phyloP scores from a whole-genome alignment of 2,113 vertebrate species.

The Astur gentilis region DNA sequence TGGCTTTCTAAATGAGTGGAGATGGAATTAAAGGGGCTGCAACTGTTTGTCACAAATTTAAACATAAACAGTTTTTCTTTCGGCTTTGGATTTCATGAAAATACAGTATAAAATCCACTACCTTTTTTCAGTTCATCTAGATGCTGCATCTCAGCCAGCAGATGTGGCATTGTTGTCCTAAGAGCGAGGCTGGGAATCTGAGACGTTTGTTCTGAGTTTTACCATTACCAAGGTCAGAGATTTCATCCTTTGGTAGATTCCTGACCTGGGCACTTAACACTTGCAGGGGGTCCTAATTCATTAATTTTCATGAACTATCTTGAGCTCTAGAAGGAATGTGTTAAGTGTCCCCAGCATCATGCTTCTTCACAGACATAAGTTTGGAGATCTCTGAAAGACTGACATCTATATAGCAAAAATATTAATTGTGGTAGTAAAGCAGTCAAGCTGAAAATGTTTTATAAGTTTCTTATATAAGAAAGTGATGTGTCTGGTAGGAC shows the following conservation, averaged over 20 bases:
- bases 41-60: neutral
- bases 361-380: neutral
- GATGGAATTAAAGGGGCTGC: neutral
- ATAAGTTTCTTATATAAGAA: neutral
- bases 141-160: neutral
- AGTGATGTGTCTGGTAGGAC: neutral
- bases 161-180: neutral
- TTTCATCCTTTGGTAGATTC: neutral
- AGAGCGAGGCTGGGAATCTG: neutral
- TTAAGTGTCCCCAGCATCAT: neutral
- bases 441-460: neutral
- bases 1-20: neutral
- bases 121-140: neutral
- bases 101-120: neutral
- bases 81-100: neutral
- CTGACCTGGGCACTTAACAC: neutral
- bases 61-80: neutral
- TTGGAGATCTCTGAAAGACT: neutral
- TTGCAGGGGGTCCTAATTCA: neutral
- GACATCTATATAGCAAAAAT: neutral
- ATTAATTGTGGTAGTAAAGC: neutral
- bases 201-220: neutral
- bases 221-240: neutral
- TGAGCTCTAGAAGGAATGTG: neutral
- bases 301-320: neutral